A percentile compares a stretch with the other conserved stretches of the same genome.
These are phyloP conservation scores for Scolopax rusticola DNA, from an alignment of 2,797 vertebrate genomes.

Conservation along the genomic window DNA sequence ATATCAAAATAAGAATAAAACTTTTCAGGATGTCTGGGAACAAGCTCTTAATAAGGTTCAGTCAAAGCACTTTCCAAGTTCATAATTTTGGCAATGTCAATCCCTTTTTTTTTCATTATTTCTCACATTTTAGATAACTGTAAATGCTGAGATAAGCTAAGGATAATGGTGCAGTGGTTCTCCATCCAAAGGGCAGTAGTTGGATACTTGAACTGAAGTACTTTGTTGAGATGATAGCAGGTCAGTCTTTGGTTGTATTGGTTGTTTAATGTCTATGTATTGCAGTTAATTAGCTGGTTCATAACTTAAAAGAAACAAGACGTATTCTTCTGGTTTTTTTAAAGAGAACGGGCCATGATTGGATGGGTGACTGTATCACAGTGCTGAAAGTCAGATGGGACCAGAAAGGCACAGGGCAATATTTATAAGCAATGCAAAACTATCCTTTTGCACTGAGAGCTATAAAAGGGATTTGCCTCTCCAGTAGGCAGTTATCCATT, in stretches of 20 bases:
- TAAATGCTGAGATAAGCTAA: not conserved
- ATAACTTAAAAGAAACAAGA: not conserved
- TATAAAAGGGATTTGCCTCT: not conserved
- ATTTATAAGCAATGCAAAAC: not conserved
- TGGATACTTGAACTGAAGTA: not conserved
- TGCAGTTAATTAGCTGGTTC: not conserved
- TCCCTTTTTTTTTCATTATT: not conserved
- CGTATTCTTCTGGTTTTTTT: not conserved
- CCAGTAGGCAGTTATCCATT: not conserved
- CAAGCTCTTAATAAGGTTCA: not conserved
- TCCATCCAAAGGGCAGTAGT: not conserved
- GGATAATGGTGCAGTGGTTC: not conserved
- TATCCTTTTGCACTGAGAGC: not conserved
- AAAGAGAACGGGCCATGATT: not conserved
- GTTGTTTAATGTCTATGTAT: not conserved
- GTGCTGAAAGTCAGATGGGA: not conserved
- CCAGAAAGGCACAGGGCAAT: not conserved
- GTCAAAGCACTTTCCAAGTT: not conserved
- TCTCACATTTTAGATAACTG: conserved; percentile 1
- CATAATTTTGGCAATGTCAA: not conserved
- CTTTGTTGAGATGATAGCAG: not conserved
- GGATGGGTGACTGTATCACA: not conserved
- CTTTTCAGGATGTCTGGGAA: not conserved
- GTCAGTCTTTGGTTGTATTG: not conserved
- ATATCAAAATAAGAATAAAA: not conserved